Conservation (phyloP, 2,113 vertebrate genomes). For the Gallinago jamesoni region DNA sequence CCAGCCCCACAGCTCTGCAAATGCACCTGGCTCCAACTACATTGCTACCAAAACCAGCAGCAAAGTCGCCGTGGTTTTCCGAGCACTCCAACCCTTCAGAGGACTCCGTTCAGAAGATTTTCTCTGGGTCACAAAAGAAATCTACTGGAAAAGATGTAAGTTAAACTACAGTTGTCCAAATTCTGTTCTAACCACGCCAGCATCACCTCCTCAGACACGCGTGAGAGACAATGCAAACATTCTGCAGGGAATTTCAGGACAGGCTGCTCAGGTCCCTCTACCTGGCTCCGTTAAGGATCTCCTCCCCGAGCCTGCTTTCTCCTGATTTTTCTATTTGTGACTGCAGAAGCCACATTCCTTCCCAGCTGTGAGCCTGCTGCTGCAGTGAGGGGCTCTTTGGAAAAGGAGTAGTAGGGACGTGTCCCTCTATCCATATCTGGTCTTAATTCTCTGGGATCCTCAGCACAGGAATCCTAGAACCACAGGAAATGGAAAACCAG, state of each 20-base stretch:
- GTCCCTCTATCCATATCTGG: not conserved
- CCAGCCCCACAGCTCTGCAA: not conserved
- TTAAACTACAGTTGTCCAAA: not conserved
- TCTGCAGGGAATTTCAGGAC: not conserved
- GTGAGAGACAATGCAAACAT: not conserved
- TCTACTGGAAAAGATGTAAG: not conserved
- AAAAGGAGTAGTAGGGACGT: not conserved
- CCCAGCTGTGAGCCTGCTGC: not conserved
- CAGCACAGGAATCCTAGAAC: not conserved
- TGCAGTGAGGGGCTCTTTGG: not conserved
- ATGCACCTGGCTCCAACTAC: rapidly evolving
- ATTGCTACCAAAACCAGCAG: not conserved
- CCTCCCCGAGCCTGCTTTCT: not conserved
- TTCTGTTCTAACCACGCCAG: not conserved
- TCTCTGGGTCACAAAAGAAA: not conserved
- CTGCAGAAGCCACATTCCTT: not conserved
- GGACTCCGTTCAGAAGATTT: not conserved
- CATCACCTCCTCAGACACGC: not conserved
- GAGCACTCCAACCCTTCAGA: not conserved
- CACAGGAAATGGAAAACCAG: not conserved
- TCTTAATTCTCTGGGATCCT: not conserved
- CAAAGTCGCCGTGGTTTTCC: rapidly evolving
- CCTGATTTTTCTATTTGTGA: not conserved
- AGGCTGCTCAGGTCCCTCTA: not conserved
- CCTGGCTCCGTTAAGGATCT: not conserved